Percentiles rank a stretch among this genome's conserved stretches.
Conservation (phyloP, 2,113 vertebrate genomes). For the Anolis carolinensis region DNA sequence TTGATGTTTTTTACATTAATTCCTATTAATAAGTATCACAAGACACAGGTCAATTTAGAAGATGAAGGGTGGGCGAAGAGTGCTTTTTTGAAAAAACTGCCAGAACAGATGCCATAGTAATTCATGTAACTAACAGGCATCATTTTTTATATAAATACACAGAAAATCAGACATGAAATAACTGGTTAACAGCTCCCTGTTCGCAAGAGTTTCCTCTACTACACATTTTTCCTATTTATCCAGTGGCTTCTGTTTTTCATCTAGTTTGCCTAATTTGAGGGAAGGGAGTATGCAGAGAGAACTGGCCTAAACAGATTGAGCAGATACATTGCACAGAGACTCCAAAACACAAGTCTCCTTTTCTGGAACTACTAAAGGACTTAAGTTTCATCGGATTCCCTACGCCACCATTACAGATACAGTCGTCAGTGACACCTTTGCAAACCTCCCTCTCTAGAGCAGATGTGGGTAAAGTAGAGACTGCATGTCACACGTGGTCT, state of each 20-base stretch:
- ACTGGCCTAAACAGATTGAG: constrained; percentile 67
- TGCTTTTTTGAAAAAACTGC: constrained; percentile 57
- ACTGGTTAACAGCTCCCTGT: constrained; percentile 74
- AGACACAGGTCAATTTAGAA: constrained; percentile 43
- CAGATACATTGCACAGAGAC: constrained; percentile 66
- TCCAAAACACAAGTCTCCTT: constrained; percentile 64
- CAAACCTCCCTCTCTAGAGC: constrained; percentile 31
- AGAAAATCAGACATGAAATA: constrained; percentile 71
- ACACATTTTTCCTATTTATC: constrained; percentile 74
- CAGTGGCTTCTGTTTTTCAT: constrained; percentile 74
- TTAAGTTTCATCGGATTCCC: constrained; percentile 65
- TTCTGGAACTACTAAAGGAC: constrained; percentile 65
- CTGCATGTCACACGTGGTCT: no score
- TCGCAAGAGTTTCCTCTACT: constrained; percentile 71
- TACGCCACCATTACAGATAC: neutral
- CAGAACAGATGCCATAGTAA: constrained; percentile 63
- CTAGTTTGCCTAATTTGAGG: constrained; percentile 71
- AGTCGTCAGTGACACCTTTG: constrained; percentile 50
- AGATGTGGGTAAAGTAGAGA: no score
- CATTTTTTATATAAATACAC: constrained; percentile 68
- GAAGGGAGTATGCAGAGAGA: constrained; percentile 10
- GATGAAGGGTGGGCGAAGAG: constrained; percentile 37
- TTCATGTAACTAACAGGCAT: constrained; percentile 68
- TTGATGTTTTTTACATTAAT: constrained; percentile 42
- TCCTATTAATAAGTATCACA: constrained; percentile 37